Percentiles rank a stretch among this genome's conserved stretches.
These are phyloP conservation scores for Linnaemya vulpina DNA, from an alignment of 2,888 invertebrate species.

Conservation along the genomic window DNA sequence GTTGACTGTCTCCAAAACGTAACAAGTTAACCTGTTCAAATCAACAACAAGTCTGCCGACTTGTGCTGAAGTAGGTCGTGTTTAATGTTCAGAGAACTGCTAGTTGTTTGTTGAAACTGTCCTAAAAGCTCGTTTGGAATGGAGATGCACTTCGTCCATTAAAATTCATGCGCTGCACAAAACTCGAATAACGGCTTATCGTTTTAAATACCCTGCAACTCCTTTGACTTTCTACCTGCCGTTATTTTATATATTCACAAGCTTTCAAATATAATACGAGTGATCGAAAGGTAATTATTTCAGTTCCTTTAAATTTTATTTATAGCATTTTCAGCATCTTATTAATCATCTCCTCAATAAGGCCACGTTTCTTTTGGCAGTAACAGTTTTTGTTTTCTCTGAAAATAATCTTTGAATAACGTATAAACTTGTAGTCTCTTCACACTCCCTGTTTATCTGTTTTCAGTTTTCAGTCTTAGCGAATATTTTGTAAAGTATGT, in stretches of 20 bases:
- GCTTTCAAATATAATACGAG: not conserved
- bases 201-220: too few relatives aligned
- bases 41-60: not conserved
- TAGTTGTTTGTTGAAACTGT: too few relatives aligned
- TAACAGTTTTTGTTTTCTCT: conserved; percentile 5
- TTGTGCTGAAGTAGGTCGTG: not conserved
- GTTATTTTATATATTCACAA: too few relatives aligned
- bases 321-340: not conserved
- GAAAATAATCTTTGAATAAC: not conserved
- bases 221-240: too few relatives aligned
- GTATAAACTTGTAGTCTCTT: conserved; percentile 8
- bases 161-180: too few relatives aligned
- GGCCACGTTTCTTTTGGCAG: not conserved
- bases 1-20: not conserved
- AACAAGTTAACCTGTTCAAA: not conserved
- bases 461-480: not conserved
- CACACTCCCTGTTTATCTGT: conserved; percentile 11
- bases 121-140: too few relatives aligned
- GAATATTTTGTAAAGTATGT: conserved; percentile 5
- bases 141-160: too few relatives aligned
- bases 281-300: not conserved
- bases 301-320: not conserved
- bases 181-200: too few relatives aligned
- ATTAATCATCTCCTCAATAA: not conserved
- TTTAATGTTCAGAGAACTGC: too few relatives aligned